Evolutionary conservation across 2,797 vertebrate genomes (phyloP).

Genomic region (Taeniopygia guttata): DNA sequence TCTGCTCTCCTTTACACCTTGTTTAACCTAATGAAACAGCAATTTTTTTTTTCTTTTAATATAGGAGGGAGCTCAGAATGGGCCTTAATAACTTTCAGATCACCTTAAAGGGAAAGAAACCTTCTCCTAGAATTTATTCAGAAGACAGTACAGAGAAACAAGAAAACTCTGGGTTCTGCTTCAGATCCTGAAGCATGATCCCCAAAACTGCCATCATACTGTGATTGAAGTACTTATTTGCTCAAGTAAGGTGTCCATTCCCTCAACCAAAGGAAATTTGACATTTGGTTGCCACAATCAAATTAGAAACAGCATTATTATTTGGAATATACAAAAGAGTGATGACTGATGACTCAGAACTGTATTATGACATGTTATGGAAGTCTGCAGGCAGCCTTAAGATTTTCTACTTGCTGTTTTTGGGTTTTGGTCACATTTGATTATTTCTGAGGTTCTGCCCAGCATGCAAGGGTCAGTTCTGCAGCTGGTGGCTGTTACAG

Average conservation of each 20-base stretch:
- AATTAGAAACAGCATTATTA: not conserved
- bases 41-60: not conserved
- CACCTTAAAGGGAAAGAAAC: not conserved
- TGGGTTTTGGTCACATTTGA: not conserved
- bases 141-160: not conserved
- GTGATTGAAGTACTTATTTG: not conserved
- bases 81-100: not conserved
- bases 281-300: not conserved
- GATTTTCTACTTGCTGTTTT: not conserved
- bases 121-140: not conserved
- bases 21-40: slow-evolving; percentile 9
- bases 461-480: not conserved
- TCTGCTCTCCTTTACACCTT: slow-evolving; percentile 4
- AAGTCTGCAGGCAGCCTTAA: not conserved
- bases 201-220: not conserved
- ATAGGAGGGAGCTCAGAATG: not conserved
- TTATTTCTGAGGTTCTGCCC: not conserved
- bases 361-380: not conserved
- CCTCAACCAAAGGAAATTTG: not conserved
- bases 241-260: not conserved
- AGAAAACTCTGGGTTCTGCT: not conserved
- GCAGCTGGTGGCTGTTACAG: not conserved
- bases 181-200: not conserved
- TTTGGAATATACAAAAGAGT: not conserved
- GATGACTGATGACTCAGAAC: not conserved